A percentile compares a stretch with the other conserved stretches of the same genome.
These are phyloP conservation scores for Scartelaos histophorus DNA, from an alignment of 2,113 vertebrate species.

Conservation along the genomic window DNA sequence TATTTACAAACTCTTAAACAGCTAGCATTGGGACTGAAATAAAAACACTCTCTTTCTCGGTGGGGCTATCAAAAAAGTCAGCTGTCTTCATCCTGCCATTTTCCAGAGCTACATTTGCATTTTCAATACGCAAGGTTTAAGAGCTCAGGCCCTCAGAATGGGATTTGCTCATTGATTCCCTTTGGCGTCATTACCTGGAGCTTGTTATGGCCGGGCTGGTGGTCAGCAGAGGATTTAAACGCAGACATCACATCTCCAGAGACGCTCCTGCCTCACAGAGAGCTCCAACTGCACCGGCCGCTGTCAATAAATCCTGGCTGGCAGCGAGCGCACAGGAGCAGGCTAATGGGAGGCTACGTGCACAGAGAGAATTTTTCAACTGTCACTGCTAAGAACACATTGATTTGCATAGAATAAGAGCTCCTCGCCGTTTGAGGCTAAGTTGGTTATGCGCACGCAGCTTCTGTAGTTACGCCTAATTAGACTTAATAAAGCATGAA, in stretches of 20 bases:
- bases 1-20: neutral
- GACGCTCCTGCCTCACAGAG: conserved; percentile 32
- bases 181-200: conserved; percentile 36
- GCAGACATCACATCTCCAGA: conserved; percentile 21
- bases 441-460: neutral
- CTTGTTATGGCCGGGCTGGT: conserved; percentile 16
- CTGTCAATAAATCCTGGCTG: conserved; percentile 16
- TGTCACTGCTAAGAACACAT: conserved; percentile 16
- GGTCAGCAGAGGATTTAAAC: conserved; percentile 30
- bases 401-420: conserved; percentile 38
- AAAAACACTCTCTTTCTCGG: neutral
- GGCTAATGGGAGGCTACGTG: conserved; percentile 36
- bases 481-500: too few species aligned
- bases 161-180: conserved; percentile 39
- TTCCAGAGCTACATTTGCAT: conserved; percentile 41
- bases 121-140: conserved; percentile 44
- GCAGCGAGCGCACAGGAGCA: conserved; percentile 12
- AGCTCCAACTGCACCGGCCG: conserved; percentile 13
- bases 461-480: too few species aligned
- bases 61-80: conserved; percentile 12
- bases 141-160: conserved; percentile 39
- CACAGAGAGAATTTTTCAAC: conserved; percentile 33
- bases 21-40: neutral
- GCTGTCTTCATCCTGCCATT: neutral
- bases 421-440: neutral